Percentiles rank a stretch among this genome's conserved stretches.
phyloP scores from a whole-genome alignment of 2,113 vertebrate species.

The Chloroceryle aenea region DNA sequence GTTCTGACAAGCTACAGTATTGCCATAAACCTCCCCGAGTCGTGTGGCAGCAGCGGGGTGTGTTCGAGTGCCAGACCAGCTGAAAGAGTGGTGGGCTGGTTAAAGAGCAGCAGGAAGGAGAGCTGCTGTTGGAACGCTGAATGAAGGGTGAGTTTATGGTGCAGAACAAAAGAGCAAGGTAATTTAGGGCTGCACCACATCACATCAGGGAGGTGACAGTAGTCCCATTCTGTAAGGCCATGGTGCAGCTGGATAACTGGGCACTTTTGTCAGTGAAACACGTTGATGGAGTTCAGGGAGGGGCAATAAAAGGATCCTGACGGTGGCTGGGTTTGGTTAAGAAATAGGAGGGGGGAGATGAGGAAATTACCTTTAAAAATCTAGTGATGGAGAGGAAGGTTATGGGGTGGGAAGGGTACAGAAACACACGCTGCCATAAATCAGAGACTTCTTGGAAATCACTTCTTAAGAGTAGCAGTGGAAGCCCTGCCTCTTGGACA shows the following conservation, averaged over 20 bases:
- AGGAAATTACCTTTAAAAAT: background rate
- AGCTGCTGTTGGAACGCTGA: background rate
- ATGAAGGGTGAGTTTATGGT: background rate
- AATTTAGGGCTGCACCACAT: background rate
- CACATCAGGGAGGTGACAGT: background rate
- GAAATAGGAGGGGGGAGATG: background rate
- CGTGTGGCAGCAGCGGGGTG: background rate
- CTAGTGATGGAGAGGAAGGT: background rate
- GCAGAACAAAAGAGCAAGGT: background rate
- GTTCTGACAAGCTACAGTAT: background rate
- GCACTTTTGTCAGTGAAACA: background rate
- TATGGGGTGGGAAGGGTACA: background rate
- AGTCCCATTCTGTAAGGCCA: background rate
- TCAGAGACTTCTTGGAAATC: background rate
- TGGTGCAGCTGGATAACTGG: constrained; percentile 8
- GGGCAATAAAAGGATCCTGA: background rate
- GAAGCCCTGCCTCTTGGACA: background rate
- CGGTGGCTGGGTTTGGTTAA: background rate
- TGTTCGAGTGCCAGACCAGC: background rate
- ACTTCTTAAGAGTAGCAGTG: background rate
- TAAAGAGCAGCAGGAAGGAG: background rate
- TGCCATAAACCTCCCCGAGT: background rate
- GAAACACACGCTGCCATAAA: fast-evolving
- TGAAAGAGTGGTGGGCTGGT: background rate
- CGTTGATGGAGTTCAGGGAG: background rate